Conservation (phyloP, 2,797 vertebrate species). For the Micrastur ruficollis region DNA sequence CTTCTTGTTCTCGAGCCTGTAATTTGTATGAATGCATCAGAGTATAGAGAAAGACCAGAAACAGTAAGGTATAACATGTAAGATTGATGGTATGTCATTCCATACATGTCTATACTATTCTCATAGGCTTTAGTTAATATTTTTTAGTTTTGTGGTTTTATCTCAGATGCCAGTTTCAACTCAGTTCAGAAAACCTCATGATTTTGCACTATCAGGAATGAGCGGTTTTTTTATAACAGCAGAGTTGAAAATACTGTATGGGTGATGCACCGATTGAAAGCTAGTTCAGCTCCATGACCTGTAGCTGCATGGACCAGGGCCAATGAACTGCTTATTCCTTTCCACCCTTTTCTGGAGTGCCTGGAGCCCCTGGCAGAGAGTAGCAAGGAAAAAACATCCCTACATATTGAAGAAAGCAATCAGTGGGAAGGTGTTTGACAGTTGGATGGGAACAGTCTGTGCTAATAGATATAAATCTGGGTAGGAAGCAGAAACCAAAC, state of each 20-base stretch:
- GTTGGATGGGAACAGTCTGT: neutral
- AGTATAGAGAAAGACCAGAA: neutral
- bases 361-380: neutral
- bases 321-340: neutral
- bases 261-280: neutral
- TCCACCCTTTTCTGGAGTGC: neutral
- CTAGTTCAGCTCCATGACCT: neutral
- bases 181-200: neutral
- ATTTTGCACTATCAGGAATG: neutral
- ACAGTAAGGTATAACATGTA: neutral
- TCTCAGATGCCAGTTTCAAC: neutral
- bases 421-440: neutral
- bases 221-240: neutral
- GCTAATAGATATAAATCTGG: neutral
- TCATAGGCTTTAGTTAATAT: neutral
- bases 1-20: neutral
- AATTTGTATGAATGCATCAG: neutral
- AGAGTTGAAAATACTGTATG: neutral
- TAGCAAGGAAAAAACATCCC: neutral
- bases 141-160: neutral
- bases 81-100: fast-evolving
- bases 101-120: fast-evolving
- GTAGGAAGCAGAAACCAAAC: neutral
- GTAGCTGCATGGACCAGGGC: neutral
- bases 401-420: neutral